Evolutionary conservation across 2,888 invertebrate species (phyloP), one percentile per base, ranked within the genome.

Genomic region (Drosophila mimica): DNA sequence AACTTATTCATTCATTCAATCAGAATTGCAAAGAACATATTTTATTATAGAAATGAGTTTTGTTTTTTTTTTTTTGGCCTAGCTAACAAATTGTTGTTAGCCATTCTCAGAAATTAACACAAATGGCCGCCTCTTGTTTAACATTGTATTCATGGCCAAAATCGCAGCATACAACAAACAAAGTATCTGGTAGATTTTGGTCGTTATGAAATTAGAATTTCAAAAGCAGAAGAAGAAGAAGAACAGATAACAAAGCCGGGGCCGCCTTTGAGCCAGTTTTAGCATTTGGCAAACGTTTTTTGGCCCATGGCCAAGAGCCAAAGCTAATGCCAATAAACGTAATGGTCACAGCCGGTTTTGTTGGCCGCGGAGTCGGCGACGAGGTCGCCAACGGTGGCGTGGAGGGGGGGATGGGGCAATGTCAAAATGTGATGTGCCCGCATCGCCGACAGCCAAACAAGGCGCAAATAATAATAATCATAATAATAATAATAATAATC

Each of bases 221-320:
- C 30, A 48, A 59, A 60, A n/a, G 28, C 33, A n/a, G 28, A 0
- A 36, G 30, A 31, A 33, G 48, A 43, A 68, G 20, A 52, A 51
- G 20, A 36, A 4, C 25, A 61, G 57, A 63, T 48, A 65, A 64
- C 68, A 72, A 67, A 64, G 66, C 66, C 17, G 31, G 31, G 31
- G 20, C 31, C 52, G 52, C 69, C 33, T 56, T 38, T 51, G 38
- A 62, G 79, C 79, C 62, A 78, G 65, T 68, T 76, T 51, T 13
- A 34, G 48, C 30, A 56, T 68, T 80, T 71, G 57, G 70, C 70
- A 71, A 71, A 64, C 66, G 56, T 66, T 72, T 77, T 46, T 72
- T 87, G 70, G 82, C 81, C 73, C 85, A 82, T 76, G 85, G 85
- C 76, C 85, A 81, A 85, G 72, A 82, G 68, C 72, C 70, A 70